Evolutionary conservation across 2,113 vertebrate species (phyloP).

Genomic region (Cyrtonyx montezumae): DNA sequence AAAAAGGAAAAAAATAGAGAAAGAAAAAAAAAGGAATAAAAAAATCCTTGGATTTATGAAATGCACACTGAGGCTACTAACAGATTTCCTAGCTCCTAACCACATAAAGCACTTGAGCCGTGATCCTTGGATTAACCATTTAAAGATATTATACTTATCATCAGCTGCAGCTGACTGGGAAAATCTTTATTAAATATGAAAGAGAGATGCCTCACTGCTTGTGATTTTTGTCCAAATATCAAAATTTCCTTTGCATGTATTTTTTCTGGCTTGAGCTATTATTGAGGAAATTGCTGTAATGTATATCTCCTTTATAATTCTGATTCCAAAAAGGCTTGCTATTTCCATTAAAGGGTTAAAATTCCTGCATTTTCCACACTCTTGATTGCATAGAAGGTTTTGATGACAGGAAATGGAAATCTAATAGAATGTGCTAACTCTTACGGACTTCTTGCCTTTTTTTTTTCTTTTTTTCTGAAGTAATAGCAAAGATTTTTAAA

Average conservation of each 20-base stretch:
- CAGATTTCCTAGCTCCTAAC: constrained; percentile 61
- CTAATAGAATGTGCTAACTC: not conserved
- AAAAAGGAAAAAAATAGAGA: not conserved
- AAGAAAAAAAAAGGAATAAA: constrained; percentile 29
- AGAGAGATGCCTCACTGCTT: constrained; percentile 26
- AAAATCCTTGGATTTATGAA: constrained; percentile 68
- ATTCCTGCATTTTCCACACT: not conserved
- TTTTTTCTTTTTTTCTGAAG: not conserved
- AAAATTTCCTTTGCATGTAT: not conserved
- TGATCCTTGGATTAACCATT: constrained; percentile 77
- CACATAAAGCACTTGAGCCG: constrained; percentile 67
- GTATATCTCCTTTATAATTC: not conserved
- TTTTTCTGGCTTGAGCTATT: not conserved
- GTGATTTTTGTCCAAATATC: constrained; percentile 53
- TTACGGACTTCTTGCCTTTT: not conserved
- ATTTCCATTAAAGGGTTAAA: not conserved
- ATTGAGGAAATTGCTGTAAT: not conserved
- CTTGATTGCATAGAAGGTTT: not conserved
- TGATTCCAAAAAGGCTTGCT: not conserved
- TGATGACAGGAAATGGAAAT: not conserved
- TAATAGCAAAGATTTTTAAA: not conserved
- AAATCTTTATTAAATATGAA: constrained; percentile 75
- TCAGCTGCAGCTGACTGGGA: constrained; percentile 69
- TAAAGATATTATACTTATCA: constrained; percentile 75
- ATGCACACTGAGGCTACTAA: constrained; percentile 46